Conservation (phyloP, 2,888 invertebrate genomes). For the Flexamia atlantica region DNA sequence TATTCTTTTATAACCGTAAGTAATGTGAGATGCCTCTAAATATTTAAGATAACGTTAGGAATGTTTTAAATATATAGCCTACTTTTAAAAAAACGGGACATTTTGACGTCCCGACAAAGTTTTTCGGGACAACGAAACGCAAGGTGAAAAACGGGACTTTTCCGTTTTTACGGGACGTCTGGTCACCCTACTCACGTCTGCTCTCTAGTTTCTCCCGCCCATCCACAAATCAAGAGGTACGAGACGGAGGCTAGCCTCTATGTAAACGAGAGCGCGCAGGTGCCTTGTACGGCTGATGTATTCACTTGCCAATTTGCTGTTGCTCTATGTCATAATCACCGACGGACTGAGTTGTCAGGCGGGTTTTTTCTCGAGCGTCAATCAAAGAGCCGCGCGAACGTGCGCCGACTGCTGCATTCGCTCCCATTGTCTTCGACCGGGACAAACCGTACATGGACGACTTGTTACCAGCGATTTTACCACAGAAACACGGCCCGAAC, state of each 20-base stretch:
- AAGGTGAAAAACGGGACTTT: no score
- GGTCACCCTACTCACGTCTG: neutral
- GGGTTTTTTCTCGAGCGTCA: slow-evolving; percentile 49
- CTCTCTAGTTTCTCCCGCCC: neutral
- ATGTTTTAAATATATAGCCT: no score
- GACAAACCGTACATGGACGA: slow-evolving; percentile 38
- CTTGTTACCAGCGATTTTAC: slow-evolving; percentile 57
- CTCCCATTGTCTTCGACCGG: slow-evolving; percentile 41
- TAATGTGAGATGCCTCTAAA: no score
- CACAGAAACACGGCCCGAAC: slow-evolving; percentile 31
- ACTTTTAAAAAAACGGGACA: no score
- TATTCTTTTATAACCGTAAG: no score
- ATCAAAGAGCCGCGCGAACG: slow-evolving; percentile 49
- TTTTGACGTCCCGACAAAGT: no score
- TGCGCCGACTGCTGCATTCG: slow-evolving; percentile 41
- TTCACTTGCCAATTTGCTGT: slow-evolving; percentile 54
- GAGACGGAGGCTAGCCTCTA: neutral
- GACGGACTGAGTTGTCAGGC: slow-evolving; percentile 54
- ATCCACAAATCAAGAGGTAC: neutral
- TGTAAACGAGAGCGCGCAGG: slow-evolving; percentile 43
- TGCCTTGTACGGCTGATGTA: slow-evolving; percentile 56
- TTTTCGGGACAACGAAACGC: no score
- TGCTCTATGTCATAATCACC: slow-evolving; percentile 53
- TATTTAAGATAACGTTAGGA: no score
- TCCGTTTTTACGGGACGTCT: no score